Conservation (phyloP, 2,113 vertebrate species). For the Phasianus colchicus region DNA sequence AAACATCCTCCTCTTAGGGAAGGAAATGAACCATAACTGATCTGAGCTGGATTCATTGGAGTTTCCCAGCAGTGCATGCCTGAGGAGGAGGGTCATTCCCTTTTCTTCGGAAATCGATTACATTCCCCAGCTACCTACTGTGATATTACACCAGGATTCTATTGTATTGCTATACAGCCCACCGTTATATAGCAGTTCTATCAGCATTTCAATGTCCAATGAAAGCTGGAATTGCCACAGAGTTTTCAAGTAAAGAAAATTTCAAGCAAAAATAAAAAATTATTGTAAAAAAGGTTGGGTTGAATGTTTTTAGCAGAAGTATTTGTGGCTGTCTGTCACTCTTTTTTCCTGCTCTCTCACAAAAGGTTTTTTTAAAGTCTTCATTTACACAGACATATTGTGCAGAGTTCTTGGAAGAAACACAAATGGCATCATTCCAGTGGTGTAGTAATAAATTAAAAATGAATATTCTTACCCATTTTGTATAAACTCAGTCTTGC, state of each 20-base stretch:
- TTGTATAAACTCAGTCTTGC: slow-evolving; percentile 7
- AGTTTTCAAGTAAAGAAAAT: slow-evolving; percentile 66
- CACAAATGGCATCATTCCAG: background rate
- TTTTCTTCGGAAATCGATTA: slow-evolving; percentile 71
- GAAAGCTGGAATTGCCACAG: slow-evolving; percentile 57
- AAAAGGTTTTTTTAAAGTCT: background rate
- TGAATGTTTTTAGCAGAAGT: slow-evolving; percentile 22
- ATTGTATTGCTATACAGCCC: slow-evolving; percentile 60
- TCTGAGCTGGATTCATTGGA: background rate
- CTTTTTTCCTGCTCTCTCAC: background rate
- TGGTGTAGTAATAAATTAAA: slow-evolving; percentile 25
- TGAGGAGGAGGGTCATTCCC: slow-evolving; percentile 43
- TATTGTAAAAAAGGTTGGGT: background rate
- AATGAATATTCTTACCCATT: background rate
- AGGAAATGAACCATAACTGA: slow-evolving; percentile 61
- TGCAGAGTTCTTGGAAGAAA: background rate
- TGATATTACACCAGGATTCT: slow-evolving; percentile 64
- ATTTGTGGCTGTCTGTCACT: slow-evolving; percentile 16
- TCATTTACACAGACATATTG: slow-evolving; percentile 1
- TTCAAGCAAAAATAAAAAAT: slow-evolving; percentile 1
- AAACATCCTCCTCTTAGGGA: slow-evolving; percentile 51
- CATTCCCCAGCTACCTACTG: slow-evolving; percentile 67
- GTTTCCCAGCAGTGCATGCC: slow-evolving; percentile 14
- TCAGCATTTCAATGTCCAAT: slow-evolving; percentile 61
- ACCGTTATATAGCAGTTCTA: slow-evolving; percentile 55